Base-by-base conservation (phyloP, 2,113 vertebrate genomes). In the Callaeas wilsoni region DNA sequence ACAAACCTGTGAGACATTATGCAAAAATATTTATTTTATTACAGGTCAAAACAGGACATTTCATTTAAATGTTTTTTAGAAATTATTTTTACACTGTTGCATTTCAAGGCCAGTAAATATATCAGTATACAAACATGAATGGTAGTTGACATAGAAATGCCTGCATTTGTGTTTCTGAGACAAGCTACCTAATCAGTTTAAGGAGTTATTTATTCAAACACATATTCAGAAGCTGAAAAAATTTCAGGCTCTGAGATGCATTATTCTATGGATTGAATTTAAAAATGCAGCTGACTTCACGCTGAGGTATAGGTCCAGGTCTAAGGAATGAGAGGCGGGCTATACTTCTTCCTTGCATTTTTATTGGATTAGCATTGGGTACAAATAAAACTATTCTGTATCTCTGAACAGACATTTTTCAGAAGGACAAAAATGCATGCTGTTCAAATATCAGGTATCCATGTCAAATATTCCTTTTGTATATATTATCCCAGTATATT, bases 1-100 rank as follows among this genome's bases (percentile, higher is more conserved):
- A 80, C 30, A 80, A 89, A 81, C 5, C 13, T 90, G 55, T 37
- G 67, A 56, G 47, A 75, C 2, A 37, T 44, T 82, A 75, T 55
- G 62, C 68, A 94, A 93, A 47, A 96, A 90, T 70, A 73, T 85
- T 81, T 93, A 22, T 91, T 97, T 95, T 71, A 17, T 91, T 77
- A 23, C 20, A 60, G 32, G 33, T 46, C 84, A 44, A 89, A 94
- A 81, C 13, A 71, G 52, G 27, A 68, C 26, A 55, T 93, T 95
- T 84, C 4, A 88, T 68, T 41, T 83, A 81, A 77, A 71, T 55
- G 52, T 13, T 47, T 95, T 46, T 88, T 69, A 87, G 46, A 81
- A 52, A 32, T 63, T 56, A 86, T 89, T 71, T 95, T 92, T 94
- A 41, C 26, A 37, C 9, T 59, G n/a, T 81, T 63, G 23, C 2